Conservation (phyloP, 2,113 vertebrate genomes). For the Leiothrix lutea region DNA sequence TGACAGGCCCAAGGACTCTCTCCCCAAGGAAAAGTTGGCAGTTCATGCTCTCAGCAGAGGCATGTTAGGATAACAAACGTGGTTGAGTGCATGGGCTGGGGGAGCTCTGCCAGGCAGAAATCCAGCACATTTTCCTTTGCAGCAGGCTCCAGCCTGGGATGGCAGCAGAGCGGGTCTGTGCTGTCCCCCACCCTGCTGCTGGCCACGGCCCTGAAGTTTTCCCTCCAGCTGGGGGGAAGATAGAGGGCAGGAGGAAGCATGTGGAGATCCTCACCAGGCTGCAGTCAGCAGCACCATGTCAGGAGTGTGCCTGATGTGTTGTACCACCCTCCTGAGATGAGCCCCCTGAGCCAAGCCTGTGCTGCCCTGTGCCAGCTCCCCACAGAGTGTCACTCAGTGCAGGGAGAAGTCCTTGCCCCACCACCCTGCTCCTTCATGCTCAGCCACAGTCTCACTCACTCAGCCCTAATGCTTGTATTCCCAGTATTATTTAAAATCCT, state of each 20-base stretch:
- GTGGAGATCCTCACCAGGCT: background rate
- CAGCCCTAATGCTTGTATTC: fast-evolving
- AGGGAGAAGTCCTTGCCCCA: background rate
- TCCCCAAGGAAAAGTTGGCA: background rate
- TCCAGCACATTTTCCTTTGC: background rate
- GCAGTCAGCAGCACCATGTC: background rate
- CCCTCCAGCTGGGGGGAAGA: background rate
- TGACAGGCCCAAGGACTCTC: background rate
- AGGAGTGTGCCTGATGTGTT: fast-evolving
- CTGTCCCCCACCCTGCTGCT: background rate
- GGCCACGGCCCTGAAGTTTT: fast-evolving
- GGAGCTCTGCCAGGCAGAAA: background rate
- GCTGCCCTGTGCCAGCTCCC: background rate
- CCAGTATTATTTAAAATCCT: background rate
- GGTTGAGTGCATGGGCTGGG: fast-evolving
- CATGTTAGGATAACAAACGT: fast-evolving
- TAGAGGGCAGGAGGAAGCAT: background rate
- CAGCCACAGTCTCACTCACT: background rate
- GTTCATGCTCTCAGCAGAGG: fast-evolving
- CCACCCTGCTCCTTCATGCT: background rate
- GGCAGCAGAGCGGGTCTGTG: background rate
- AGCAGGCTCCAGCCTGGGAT: background rate
- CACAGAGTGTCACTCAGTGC: fast-evolving
- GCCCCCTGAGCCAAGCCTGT: background rate
- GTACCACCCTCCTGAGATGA: background rate